Evolutionary conservation across 2,797 vertebrate species (phyloP).

Genomic region (Hypotaenidia okinawae): DNA sequence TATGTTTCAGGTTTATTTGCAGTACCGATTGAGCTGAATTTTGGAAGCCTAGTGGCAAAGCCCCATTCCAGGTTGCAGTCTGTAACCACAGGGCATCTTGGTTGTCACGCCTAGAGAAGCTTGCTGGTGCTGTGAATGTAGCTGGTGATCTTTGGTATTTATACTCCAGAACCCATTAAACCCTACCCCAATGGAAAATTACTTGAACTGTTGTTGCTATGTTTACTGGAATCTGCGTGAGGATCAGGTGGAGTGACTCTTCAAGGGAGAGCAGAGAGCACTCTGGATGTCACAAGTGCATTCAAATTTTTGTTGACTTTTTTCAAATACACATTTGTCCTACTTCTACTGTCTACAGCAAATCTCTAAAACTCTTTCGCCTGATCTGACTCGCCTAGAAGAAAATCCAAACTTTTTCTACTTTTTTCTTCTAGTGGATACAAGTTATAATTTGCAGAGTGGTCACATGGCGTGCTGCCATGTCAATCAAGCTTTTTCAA

Average conservation of each 20-base stretch:
- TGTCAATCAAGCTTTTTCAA: conserved; percentile 27
- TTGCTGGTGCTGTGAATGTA: not conserved
- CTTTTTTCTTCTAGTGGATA: not conserved
- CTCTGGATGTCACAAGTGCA: not conserved
- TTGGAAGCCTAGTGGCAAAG: not conserved
- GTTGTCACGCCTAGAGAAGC: not conserved
- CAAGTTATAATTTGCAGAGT: conserved; percentile 10
- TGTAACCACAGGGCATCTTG: not conserved
- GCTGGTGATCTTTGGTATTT: not conserved
- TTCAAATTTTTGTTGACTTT: not conserved
- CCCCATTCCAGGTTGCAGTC: not conserved
- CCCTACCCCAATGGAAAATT: not conserved
- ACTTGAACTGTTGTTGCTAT: fast-evolving
- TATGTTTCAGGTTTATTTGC: not conserved
- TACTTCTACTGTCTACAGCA: not conserved
- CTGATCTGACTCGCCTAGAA: not conserved
- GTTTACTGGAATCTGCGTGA: not conserved
- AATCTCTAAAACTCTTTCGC: not conserved
- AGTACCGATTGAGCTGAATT: not conserved
- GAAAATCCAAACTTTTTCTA: not conserved
- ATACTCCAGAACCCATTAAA: not conserved
- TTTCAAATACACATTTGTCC: not conserved
- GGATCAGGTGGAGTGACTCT: not conserved
- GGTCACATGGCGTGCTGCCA: not conserved
- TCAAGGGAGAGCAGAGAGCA: not conserved